These are phyloP conservation scores for Melanostoma scalare DNA, from an alignment of 2,888 invertebrate genomes.

Conservation along the genomic window DNA sequence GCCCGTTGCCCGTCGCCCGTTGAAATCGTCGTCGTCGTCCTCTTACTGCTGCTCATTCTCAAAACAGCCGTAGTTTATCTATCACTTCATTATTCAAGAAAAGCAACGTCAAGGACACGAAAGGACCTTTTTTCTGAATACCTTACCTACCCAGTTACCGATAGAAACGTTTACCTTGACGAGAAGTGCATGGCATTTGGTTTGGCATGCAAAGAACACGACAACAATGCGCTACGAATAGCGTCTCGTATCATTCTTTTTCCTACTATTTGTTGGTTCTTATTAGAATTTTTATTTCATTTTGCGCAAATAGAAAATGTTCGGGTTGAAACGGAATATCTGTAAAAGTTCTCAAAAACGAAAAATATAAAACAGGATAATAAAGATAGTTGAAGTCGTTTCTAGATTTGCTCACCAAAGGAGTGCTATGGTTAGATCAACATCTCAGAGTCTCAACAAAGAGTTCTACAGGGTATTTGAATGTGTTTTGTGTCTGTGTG, in stretches of 20 bases:
- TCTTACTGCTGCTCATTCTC: neutral
- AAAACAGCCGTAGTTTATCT: conserved; percentile 28
- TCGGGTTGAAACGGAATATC: conserved; percentile 60
- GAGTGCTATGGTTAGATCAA: conserved; percentile 54
- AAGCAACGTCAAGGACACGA: conserved; percentile 11
- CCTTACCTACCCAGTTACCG: conserved; percentile 27
- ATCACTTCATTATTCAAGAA: conserved; percentile 42
- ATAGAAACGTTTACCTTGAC: conserved; percentile 72
- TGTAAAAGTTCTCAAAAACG: conserved; percentile 32
- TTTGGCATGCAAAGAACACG: conserved; percentile 62
- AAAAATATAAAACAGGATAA: conserved; percentile 41
- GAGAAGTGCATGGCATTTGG: conserved; percentile 56
- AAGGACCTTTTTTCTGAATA: conserved; percentile 32
- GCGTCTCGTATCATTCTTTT: conserved; percentile 1
- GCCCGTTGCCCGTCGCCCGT: conserved; percentile 4
- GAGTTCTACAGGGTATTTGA: neutral
- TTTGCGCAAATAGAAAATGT: conserved; percentile 55
- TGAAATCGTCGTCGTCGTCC: neutral
- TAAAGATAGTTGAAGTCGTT: conserved; percentile 49
- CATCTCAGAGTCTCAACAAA: conserved; percentile 40
- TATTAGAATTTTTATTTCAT: conserved; percentile 50
- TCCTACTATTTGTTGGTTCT: conserved; percentile 13
- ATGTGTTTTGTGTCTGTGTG: conserved; percentile 15
- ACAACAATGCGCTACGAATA: conserved; percentile 64
- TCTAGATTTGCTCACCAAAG: conserved; percentile 54